These are phyloP conservation scores for Buteo buteo DNA, from an alignment of 2,113 vertebrate genomes.

Conservation along the genomic window DNA sequence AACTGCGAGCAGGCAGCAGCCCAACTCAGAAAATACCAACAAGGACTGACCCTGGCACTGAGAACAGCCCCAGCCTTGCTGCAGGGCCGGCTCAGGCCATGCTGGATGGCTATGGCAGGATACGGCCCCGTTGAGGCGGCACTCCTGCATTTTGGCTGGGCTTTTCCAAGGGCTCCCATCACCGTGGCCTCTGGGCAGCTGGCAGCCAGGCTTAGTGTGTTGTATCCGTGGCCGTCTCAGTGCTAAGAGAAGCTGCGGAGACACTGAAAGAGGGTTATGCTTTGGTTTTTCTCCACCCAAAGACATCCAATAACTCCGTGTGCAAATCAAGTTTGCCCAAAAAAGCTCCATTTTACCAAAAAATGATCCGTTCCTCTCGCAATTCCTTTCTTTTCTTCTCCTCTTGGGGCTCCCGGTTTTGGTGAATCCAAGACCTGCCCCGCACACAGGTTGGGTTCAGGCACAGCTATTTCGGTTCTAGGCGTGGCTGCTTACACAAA, in stretches of 20 bases:
- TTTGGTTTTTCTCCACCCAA: neutral
- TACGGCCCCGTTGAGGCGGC: rapidly evolving
- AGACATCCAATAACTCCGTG: rapidly evolving
- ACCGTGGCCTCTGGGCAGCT: rapidly evolving
- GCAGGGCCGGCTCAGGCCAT: rapidly evolving
- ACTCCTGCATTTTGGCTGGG: rapidly evolving
- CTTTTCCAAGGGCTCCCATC: neutral
- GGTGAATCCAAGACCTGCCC: neutral
- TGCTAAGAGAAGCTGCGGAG: rapidly evolving
- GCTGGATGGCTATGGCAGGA: rapidly evolving
- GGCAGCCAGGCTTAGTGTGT: rapidly evolving
- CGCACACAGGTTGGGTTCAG: neutral
- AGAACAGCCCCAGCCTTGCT: neutral
- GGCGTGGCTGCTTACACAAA: neutral
- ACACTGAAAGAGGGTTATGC: rapidly evolving
- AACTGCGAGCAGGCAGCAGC: neutral
- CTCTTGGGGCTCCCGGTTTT: neutral
- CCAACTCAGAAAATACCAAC: neutral
- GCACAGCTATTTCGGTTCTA: neutral
- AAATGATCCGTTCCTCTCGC: rapidly evolving
- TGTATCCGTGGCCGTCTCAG: rapidly evolving
- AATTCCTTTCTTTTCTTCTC: neutral
- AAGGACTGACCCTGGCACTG: neutral
- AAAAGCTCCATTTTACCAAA: neutral
- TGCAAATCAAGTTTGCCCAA: neutral